These are phyloP conservation scores for Ranitomeya imitator DNA, from an alignment of 2,113 vertebrate species.

Conservation along the genomic window DNA sequence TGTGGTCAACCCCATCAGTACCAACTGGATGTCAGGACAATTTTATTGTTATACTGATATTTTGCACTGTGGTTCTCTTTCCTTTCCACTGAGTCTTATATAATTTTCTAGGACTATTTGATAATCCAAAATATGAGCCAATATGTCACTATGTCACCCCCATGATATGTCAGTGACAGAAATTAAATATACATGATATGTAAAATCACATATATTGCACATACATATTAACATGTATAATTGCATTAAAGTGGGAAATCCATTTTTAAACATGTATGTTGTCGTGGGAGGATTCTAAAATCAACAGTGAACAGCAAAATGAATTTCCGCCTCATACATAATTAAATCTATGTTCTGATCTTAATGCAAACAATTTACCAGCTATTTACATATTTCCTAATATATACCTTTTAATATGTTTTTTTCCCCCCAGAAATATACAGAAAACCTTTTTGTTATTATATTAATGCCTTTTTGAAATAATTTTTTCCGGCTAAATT, in stretches of 20 bases:
- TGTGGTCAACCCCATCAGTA: too few relatives aligned
- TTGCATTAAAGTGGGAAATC: conserved; percentile 13
- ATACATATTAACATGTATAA: background rate
- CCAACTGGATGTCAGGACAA: too few relatives aligned
- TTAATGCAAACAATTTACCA: conserved; percentile 10
- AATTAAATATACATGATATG: background rate
- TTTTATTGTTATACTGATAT: too few relatives aligned
- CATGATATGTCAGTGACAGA: background rate
- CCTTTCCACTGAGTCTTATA: too few relatives aligned
- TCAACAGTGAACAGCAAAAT: conserved; percentile 26
- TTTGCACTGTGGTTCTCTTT: too few relatives aligned
- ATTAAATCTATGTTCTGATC: conserved; percentile 28
- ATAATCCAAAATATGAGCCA: too few relatives aligned
- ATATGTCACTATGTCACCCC: too few relatives aligned
- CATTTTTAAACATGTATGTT: conserved; percentile 34
- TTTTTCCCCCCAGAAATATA: conserved; percentile 21
- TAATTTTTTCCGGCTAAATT: conserved; percentile 42
- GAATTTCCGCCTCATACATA: conserved; percentile 30
- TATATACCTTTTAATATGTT: conserved; percentile 16
- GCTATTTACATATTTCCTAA: conserved; percentile 30
- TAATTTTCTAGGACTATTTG: too few relatives aligned
- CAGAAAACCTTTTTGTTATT: conserved; percentile 39
- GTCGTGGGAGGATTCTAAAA: background rate
- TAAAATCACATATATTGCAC: background rate
- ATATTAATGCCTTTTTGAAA: conserved; percentile 39